These are phyloP conservation scores for Sclerurus mexicanus DNA, from an alignment of 2,113 vertebrate genomes.

Conservation along the genomic window DNA sequence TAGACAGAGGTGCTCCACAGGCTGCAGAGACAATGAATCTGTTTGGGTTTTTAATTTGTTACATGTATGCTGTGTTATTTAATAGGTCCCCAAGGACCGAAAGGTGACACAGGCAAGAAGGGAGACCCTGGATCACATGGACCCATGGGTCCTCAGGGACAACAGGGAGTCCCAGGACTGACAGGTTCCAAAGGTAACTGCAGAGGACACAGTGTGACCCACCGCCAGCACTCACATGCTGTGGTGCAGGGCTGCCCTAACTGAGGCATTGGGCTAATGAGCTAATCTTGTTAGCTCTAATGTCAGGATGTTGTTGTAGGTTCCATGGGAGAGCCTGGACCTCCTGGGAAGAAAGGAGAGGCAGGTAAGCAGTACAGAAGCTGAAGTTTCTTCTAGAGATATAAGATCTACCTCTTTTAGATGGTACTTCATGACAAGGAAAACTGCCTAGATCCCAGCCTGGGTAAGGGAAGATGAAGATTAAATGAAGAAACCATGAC, in stretches of 20 bases:
- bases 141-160: constrained; percentile 18
- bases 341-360: constrained; percentile 66
- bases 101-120: constrained; percentile 55
- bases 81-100: constrained; percentile 47
- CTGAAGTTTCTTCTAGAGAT: background rate
- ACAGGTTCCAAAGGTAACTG: constrained; percentile 56
- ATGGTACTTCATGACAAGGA: background rate
- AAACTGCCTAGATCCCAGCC: background rate
- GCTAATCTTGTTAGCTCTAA: background rate
- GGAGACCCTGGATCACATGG: constrained; percentile 48
- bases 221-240: fast-evolving
- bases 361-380: constrained; percentile 53
- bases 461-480: background rate
- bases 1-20: background rate
- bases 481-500: background rate
- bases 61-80: background rate
- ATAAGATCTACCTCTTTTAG: background rate
- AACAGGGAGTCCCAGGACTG: constrained; percentile 30
- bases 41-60: background rate
- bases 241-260: background rate
- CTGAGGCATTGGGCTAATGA: background rate
- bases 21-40: background rate
- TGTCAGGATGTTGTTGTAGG: constrained; percentile 48
- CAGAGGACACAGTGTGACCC: background rate
- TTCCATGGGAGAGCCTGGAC: constrained; percentile 25